Evolutionary conservation across 2,113 vertebrate genomes (phyloP), one percentile per base, ranked within the genome.

Genomic region (Chamaetylas fuelleborni): DNA sequence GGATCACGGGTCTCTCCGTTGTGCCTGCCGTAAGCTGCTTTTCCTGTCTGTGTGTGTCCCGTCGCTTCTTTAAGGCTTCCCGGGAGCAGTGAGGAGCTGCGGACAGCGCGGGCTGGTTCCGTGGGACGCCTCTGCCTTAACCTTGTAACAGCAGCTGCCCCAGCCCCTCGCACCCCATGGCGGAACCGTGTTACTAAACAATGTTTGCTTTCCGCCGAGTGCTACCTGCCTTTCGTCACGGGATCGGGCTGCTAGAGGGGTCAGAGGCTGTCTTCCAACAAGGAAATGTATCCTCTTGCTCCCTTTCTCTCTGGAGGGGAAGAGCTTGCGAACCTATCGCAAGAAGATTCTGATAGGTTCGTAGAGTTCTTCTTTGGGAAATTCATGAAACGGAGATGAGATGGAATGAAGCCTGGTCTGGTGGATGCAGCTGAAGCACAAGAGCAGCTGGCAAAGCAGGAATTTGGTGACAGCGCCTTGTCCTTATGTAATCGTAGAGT

Each of bases 111-210:
- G 28, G 33, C 25, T 28, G 22, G 14, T 20, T 45, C 9, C 4
- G 19, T 2, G 43, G 9, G 7, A 22, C 4, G 11, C 38, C 4
- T 1, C 10, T 5, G 34, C 20, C 15, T 0, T 24, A 6, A 4
- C 9, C 8, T 11, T 34, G 0, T 72, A 5, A 14, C 22, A 17
- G 43, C 2, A 5, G 53, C 43, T 3, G 31, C 4, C 22, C 40
- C 66, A 15, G 48, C 24, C 16, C 31, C 18, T 48, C 25, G 14
- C 23, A 33, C 4, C 34, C 4, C 12, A 0, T 1, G 29, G 56
- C 40, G 9, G 14, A 25, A 45, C 28, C 25, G 29, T 8, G 28
- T 22, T 28, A 3, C 0, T 1, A 5, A 3, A 2, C 22, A 2
- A 0, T 12, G 4, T 28, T 36, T 11, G 0, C 6, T 53, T 34